A percentile compares a stretch with the other conserved stretches of the same genome.
These are phyloP conservation scores for Vulpes vulpes DNA, from an alignment of 2,113 vertebrate genomes.

Conservation along the genomic window DNA sequence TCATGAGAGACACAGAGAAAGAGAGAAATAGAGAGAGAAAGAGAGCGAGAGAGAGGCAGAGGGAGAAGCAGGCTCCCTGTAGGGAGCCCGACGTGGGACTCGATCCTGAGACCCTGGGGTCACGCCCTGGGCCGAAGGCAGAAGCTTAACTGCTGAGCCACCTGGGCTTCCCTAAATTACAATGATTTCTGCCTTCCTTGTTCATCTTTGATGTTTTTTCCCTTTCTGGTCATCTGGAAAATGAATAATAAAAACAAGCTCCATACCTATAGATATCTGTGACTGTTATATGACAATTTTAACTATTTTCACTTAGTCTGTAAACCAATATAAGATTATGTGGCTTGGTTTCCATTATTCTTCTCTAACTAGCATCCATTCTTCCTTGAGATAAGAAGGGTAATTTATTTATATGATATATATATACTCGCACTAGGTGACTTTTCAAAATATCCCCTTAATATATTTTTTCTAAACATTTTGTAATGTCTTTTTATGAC, in stretches of 20 bases:
- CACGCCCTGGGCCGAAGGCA: too few species aligned
- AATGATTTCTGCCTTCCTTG: not conserved
- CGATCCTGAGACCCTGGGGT: too few species aligned
- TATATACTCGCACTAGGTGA: not conserved
- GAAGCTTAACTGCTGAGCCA: too few species aligned
- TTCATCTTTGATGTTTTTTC: not conserved
- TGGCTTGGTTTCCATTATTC: not conserved
- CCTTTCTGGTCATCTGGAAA: not conserved
- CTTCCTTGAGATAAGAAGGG: not conserved
- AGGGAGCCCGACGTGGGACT: too few species aligned
- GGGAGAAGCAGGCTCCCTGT: too few species aligned
- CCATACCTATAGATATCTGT: not conserved
- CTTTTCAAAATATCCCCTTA: not conserved
- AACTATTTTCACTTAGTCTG: not conserved
- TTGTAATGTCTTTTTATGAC: not conserved
- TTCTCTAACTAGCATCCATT: not conserved
- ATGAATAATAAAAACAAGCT: not conserved
- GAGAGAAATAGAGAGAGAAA: too few species aligned
- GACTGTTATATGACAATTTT: not conserved
- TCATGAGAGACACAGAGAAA: too few species aligned
- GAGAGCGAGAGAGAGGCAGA: too few species aligned
- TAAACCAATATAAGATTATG: not conserved
- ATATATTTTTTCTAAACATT: slow-evolving; percentile 18
- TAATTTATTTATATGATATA: not conserved
- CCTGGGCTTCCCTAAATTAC: too few species aligned